Percentiles rank a stretch among this genome's conserved stretches.
Evolutionary conservation across 2,797 vertebrate species (phyloP).

Genomic region (Lemur catta): DNA sequence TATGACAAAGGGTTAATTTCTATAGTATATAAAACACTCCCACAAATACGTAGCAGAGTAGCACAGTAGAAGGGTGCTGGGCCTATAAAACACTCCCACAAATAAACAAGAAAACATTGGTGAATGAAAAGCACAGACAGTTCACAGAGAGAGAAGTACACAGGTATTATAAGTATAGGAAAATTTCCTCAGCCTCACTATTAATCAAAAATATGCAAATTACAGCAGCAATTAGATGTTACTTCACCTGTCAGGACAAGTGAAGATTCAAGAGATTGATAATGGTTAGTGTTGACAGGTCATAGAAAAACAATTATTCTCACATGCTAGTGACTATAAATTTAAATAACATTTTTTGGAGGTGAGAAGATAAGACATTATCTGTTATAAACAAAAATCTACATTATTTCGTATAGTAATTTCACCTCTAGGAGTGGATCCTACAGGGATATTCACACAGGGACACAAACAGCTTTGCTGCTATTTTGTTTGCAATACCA

Average conservation of each 20-base stretch:
- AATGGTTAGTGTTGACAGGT: background rate
- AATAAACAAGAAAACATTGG: background rate
- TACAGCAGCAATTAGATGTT: conserved; percentile 47
- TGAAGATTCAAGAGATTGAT: conserved; percentile 46
- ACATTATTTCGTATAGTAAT: background rate
- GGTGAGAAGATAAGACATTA: background rate
- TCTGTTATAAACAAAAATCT: conserved; percentile 3
- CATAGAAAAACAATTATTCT: conserved; percentile 29
- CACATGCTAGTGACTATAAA: background rate
- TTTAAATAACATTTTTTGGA: background rate
- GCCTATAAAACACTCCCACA: background rate
- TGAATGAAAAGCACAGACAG: background rate
- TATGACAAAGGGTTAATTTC: conserved; percentile 18
- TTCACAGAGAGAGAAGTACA: background rate
- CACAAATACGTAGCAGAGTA: background rate
- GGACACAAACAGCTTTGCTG: background rate
- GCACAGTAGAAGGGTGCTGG: background rate
- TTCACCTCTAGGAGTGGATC: background rate
- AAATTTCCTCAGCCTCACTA: conserved; percentile 13
- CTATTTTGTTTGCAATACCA: background rate
- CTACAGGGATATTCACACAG: background rate
- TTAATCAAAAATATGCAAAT: conserved; percentile 60
- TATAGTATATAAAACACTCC: background rate
- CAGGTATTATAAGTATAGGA: background rate
- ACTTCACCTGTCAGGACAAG: conserved; percentile 40